These are phyloP conservation scores for Amazona vittata DNA, from an alignment of 2,113 vertebrate species.

Conservation along the genomic window DNA sequence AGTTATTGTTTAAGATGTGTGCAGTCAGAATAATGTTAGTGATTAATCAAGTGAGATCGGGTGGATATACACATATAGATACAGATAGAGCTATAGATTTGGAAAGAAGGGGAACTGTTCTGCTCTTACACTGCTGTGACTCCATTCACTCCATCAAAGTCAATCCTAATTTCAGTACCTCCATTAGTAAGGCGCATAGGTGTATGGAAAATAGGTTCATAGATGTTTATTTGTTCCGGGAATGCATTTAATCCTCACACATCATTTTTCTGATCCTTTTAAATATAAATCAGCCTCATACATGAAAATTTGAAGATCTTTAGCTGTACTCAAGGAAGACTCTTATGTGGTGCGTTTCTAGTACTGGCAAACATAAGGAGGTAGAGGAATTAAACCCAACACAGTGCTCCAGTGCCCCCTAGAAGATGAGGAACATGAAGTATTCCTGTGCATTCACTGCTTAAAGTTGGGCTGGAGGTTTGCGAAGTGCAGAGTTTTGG, in stretches of 20 bases:
- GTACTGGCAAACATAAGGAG: constrained; percentile 57
- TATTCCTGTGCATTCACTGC: constrained; percentile 43
- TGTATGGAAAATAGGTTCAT: not conserved
- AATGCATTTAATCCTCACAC: constrained; percentile 33
- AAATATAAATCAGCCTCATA: constrained; percentile 49
- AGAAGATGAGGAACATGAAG: constrained; percentile 66
- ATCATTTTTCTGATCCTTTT: constrained; percentile 57
- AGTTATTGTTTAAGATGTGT: not conserved
- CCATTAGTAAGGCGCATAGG: not conserved
- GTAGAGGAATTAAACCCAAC: constrained; percentile 58
- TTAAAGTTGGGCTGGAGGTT: constrained; percentile 74
- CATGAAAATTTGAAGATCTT: constrained; percentile 59
- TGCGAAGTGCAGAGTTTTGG: constrained; percentile 72
- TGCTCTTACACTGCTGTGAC: not conserved
- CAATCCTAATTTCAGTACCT: not conserved
- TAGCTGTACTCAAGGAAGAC: constrained; percentile 55
- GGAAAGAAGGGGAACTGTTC: not conserved
- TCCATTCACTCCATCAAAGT: not conserved
- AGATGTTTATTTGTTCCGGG: not conserved
- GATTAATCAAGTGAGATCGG: not conserved
- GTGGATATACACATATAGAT: not conserved
- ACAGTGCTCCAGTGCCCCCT: constrained; percentile 48
- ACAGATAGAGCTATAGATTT: not conserved
- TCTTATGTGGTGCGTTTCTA: constrained; percentile 37
- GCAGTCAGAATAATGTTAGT: not conserved